phyloP scores from a whole-genome alignment of 2,797 vertebrate genomes.

The Sebastes paucispinis region DNA sequence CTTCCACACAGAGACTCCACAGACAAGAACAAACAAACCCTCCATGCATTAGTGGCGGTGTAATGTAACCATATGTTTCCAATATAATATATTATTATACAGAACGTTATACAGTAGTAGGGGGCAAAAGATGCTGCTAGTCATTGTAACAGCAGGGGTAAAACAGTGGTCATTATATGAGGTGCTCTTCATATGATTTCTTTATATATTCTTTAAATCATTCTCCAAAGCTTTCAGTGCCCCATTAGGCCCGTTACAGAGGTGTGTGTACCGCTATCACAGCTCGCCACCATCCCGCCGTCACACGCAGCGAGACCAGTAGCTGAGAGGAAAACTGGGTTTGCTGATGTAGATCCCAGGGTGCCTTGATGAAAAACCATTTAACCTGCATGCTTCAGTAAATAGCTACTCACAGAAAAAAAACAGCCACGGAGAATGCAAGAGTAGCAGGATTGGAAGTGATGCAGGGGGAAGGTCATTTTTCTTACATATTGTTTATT shows the following conservation, averaged over 20 bases:
- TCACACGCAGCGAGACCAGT: slow-evolving; percentile 31
- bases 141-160: slow-evolving; percentile 3
- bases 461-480: slow-evolving; percentile 53
- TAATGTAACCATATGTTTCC: slow-evolving; percentile 19
- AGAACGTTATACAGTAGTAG: not conserved
- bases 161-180: not conserved
- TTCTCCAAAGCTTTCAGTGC: slow-evolving; percentile 25
- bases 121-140: not conserved
- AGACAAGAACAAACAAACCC: slow-evolving; percentile 31
- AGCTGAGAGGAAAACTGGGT: slow-evolving; percentile 46
- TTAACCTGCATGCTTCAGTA: slow-evolving; percentile 75
- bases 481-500: slow-evolving; percentile 40
- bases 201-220: slow-evolving; percentile 22
- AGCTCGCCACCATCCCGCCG: slow-evolving; percentile 29
- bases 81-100: not conserved
- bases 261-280: slow-evolving; percentile 23
- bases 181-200: not conserved
- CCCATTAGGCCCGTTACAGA: slow-evolving; percentile 49
- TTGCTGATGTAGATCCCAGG: slow-evolving; percentile 81
- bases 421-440: slow-evolving; percentile 56
- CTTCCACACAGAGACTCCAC: slow-evolving; percentile 4
- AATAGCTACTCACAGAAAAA: slow-evolving; percentile 59
- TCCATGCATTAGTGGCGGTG: slow-evolving; percentile 8
- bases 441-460: slow-evolving; percentile 55
- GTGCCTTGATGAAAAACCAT: slow-evolving; percentile 77